phyloP scores from a whole-genome alignment of 2,113 vertebrate species.

The Pelusios castaneus region DNA sequence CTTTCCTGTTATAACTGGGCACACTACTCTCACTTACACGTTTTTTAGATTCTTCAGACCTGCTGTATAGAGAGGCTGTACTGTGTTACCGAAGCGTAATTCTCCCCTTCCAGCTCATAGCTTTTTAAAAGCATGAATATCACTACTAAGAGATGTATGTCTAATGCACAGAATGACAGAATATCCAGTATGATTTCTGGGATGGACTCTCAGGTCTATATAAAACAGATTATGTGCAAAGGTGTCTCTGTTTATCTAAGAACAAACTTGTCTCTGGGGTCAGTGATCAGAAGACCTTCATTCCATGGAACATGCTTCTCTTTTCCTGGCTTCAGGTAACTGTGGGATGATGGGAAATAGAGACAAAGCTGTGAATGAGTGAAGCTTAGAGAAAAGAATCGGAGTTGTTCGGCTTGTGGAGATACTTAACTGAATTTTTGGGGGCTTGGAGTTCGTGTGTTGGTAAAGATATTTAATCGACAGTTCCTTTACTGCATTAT shows the following conservation, averaged over 20 bases:
- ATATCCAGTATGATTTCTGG: not conserved
- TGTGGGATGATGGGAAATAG: not conserved
- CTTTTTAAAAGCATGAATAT: not conserved
- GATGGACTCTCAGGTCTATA: not conserved
- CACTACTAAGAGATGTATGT: not conserved
- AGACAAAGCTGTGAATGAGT: fast-evolving
- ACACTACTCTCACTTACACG: not conserved
- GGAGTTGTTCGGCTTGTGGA: not conserved
- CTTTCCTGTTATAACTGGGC: fast-evolving
- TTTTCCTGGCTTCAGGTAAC: not conserved
- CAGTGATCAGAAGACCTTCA: not conserved
- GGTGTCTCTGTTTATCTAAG: not conserved
- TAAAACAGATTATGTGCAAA: not conserved
- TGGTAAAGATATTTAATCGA: not conserved
- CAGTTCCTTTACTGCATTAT: not conserved
- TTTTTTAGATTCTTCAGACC: not conserved
- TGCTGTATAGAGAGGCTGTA: fast-evolving
- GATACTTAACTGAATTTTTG: not conserved
- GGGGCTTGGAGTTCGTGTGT: not conserved
- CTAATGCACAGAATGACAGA: not conserved
- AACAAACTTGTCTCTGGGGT: no score
- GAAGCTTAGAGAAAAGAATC: not conserved
- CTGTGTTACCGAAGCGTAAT: no score
- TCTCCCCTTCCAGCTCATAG: not conserved
- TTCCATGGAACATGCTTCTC: not conserved